Evolutionary conservation across 2,797 vertebrate species (phyloP).

Genomic region (Chelon auratus): DNA sequence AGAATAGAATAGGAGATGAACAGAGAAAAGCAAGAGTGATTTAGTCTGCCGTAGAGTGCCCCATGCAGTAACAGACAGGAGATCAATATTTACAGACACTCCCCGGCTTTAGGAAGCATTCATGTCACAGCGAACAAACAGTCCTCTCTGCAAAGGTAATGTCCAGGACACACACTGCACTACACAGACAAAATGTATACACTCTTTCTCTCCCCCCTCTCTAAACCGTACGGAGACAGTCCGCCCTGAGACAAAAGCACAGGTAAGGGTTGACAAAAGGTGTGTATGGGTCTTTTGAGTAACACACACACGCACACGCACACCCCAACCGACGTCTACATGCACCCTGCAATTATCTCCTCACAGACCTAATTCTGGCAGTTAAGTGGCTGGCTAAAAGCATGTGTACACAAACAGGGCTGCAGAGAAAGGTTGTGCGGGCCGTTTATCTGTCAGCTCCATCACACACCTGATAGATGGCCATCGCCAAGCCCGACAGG

Average conservation of each 20-base stretch:
- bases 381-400: constrained; percentile 87
- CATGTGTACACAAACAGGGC: constrained; percentile 85
- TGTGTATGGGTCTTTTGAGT: constrained; percentile 80
- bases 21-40: constrained; percentile 59
- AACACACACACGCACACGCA: constrained; percentile 57
- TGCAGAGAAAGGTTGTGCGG: constrained; percentile 71
- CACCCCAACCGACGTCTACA: constrained; percentile 74
- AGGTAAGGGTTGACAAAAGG: constrained; percentile 83
- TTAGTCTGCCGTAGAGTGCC: constrained; percentile 60
- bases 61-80: constrained; percentile 69
- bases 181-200: constrained; percentile 25
- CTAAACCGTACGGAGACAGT: constrained; percentile 49
- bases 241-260: constrained; percentile 67
- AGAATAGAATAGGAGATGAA: constrained; percentile 62
- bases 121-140: constrained; percentile 78
- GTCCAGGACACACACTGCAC: constrained; percentile 63
- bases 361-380: constrained; percentile 80
- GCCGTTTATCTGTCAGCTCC: constrained; percentile 76
- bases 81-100: constrained; percentile 85
- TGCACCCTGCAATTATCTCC: constrained; percentile 84
- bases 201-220: constrained; percentile 39
- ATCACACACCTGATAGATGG: constrained; percentile 76
- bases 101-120: constrained; percentile 78
- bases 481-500: constrained; percentile 59
- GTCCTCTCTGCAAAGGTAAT: constrained; percentile 64